These are phyloP conservation scores for Xiphophorus maculatus DNA, from an alignment of 2,113 vertebrate species.

Conservation along the genomic window DNA sequence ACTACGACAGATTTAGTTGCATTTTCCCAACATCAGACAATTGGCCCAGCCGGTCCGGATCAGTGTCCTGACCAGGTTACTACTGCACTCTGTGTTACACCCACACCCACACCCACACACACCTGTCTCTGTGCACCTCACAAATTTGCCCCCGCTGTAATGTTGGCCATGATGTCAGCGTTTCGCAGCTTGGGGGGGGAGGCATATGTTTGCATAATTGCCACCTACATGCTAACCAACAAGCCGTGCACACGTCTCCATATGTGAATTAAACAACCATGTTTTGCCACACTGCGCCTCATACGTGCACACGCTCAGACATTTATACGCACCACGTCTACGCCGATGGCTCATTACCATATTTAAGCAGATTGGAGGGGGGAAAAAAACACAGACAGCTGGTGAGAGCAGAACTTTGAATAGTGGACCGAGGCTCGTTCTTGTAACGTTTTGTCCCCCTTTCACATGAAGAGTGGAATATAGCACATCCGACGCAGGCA, in stretches of 20 bases:
- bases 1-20: background rate
- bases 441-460: conserved; percentile 39
- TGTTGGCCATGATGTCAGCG: background rate
- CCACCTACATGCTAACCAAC: conserved; percentile 3
- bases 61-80: background rate
- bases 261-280: conserved; percentile 4
- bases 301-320: conserved; percentile 3
- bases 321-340: conserved; percentile 14
- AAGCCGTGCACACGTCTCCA: background rate
- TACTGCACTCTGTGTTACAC: background rate
- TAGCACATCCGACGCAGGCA: background rate
- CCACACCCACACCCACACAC: conserved; percentile 4
- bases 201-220: background rate
- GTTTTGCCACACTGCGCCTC: background rate
- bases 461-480: conserved; percentile 30
- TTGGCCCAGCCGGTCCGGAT: conserved; percentile 31
- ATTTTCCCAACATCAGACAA: conserved; percentile 21
- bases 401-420: conserved; percentile 31
- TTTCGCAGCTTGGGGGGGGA: background rate
- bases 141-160: background rate
- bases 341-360: conserved; percentile 31
- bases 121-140: background rate
- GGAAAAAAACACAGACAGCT: conserved; percentile 59
- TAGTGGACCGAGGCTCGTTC: conserved; percentile 37
- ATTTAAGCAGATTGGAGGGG: conserved; percentile 25